phyloP scores from a whole-genome alignment of 2,113 vertebrate genomes.

The Malurus cyaneus region DNA sequence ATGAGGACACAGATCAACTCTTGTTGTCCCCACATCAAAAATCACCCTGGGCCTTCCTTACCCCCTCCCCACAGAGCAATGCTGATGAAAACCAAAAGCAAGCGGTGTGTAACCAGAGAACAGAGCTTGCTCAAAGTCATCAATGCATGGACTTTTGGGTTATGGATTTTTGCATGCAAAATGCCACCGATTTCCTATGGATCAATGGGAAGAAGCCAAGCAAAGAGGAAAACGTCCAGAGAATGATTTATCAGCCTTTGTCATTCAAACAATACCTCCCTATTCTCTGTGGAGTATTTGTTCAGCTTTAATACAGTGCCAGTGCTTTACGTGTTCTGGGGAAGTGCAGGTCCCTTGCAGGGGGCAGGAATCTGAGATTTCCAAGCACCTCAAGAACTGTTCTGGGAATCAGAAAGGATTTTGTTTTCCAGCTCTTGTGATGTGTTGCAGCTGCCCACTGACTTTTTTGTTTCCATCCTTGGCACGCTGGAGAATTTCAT shows the following conservation, averaged over 20 bases:
- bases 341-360: background rate
- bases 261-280: background rate
- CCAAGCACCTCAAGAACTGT: background rate
- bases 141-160: conserved; percentile 2
- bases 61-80: background rate
- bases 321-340: background rate
- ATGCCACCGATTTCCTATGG: background rate
- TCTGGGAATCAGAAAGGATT: background rate
- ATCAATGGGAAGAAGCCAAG: conserved; percentile 36
- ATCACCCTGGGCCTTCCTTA: background rate
- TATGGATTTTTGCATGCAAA: conserved; percentile 40
- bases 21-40: background rate
- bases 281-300: background rate
- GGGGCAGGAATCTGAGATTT: background rate
- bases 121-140: background rate
- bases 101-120: background rate
- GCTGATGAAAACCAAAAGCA: background rate
- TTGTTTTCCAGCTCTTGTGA: conserved; percentile 52
- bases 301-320: background rate
- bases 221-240: conserved; percentile 22
- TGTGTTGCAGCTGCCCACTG: conserved; percentile 58
- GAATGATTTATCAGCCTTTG: conserved; percentile 44
- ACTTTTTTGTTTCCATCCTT: conserved; percentile 67
- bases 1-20: background rate
- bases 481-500: conserved; percentile 48